Base-by-base conservation (phyloP, 2,113 vertebrate genomes). In the Engraulis encrasicolus region DNA sequence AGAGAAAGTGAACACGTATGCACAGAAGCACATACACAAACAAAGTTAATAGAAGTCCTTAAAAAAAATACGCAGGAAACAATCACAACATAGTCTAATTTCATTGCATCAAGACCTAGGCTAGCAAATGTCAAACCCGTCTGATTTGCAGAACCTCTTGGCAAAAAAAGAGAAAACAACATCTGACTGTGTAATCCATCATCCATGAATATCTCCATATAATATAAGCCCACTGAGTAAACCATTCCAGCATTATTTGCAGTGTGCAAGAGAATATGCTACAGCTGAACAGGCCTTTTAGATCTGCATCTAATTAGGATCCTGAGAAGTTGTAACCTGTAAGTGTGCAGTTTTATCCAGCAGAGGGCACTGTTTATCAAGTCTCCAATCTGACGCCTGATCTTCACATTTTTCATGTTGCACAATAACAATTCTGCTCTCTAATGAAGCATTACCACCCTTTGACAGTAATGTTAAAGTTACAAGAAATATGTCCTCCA, bases 331-430 rank as follows among this genome's bases (percentile, higher is more conserved):
- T 74, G 34, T n/a, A n/a, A n/a, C n/a, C n/a, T n/a, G n/a, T 34
- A 74, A 34, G 15, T 34, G 31, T 34, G 31, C 23, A 74, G 23
- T 27, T 74, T 74, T 19, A 9, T 31, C 66, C 66, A 74, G 66
- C 66, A 74, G 66, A 74, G 66, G 17, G 66, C 66, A 34, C 66
- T 74, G 34, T 31, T 74, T 31, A 74, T 34, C 66, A 14, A 74
- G 66, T 23, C 66, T 74, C 15, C 11, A 74, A 27, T n/a, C 66
- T 34, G 14, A 9, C 6, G 20, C 54, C 54, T 58, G 54, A 19
- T 34, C 31, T 74, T 36, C 14, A 31, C 66, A 66, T 14, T 74
- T 31, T 14, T 31, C 27, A n/a, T n/a, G n/a, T n/a, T n/a, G n/a
- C n/a, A n/a, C n/a, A n/a, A n/a, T n/a, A n/a, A n/a, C n/a, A 34